Percentiles rank a stretch among this genome's conserved stretches.
These are phyloP conservation scores for Holcopasites calliopsidis DNA, from an alignment of 1,140 invertebrate genomes.

Conservation along the genomic window DNA sequence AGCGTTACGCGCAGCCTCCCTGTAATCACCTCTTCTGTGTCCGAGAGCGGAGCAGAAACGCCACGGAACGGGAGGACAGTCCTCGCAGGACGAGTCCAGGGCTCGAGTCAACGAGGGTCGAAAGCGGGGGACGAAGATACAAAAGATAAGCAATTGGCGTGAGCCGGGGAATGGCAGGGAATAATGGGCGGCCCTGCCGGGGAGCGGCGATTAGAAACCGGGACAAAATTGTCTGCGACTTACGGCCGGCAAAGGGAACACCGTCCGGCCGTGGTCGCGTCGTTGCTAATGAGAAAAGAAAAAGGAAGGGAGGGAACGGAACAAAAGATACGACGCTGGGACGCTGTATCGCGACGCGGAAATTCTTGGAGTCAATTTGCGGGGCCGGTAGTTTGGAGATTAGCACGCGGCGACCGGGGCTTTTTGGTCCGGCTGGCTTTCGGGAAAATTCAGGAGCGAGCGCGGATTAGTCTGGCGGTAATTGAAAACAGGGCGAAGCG, in stretches of 20 bases:
- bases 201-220: slow-evolving; percentile 27
- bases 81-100: background rate
- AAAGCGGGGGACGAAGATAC: slow-evolving; percentile 6
- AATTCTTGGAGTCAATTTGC: background rate
- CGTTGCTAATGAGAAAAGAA: background rate
- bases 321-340: background rate
- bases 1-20: slow-evolving; percentile 27
- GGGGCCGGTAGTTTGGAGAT: background rate
- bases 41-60: slow-evolving; percentile 17
- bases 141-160: slow-evolving; percentile 37
- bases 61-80: slow-evolving; percentile 23
- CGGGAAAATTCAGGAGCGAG: too few species aligned
- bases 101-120: background rate
- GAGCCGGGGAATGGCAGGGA: background rate
- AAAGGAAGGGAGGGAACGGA: background rate
- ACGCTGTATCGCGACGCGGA: background rate
- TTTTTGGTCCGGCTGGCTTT: background rate
- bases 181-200: background rate
- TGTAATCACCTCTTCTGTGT: slow-evolving; percentile 45
- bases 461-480: too few species aligned
- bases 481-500: too few species aligned
- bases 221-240: slow-evolving; percentile 12
- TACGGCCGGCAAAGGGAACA: background rate
- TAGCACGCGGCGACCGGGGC: background rate
- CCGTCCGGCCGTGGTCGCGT: background rate